phyloP scores from a whole-genome alignment of 2,797 vertebrate genomes.

The Sebastes iracundus region DNA sequence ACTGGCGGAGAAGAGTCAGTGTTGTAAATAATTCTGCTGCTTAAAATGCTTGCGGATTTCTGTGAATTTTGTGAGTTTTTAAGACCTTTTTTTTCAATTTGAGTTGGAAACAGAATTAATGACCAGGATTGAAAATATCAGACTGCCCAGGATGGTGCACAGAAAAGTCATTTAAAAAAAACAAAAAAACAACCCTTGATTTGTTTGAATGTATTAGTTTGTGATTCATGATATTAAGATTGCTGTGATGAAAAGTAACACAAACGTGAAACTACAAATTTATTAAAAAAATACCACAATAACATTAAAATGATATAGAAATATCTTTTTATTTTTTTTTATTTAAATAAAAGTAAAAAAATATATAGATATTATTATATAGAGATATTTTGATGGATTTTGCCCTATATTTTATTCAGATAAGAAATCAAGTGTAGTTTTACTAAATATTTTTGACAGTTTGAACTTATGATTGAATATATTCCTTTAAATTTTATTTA shows the following conservation, averaged over 20 bases:
- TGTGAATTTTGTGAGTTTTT: background rate
- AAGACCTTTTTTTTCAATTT: constrained; percentile 16
- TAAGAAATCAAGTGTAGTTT: background rate
- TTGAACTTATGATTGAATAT: background rate
- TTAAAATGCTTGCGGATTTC: constrained; percentile 8
- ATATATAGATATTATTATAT: background rate
- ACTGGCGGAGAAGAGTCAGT: constrained; percentile 2
- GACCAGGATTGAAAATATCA: background rate
- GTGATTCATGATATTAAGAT: background rate
- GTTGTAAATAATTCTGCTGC: constrained; percentile 46
- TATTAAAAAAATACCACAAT: background rate
- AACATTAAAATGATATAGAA: too few species aligned
- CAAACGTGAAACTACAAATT: too few species aligned
- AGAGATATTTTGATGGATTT: background rate
- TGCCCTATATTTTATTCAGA: background rate
- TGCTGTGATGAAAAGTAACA: background rate
- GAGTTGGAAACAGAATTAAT: background rate
- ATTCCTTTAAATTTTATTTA: background rate
- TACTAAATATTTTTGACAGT: background rate
- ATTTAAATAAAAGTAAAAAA: background rate
- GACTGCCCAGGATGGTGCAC: background rate
- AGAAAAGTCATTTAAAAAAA: background rate
- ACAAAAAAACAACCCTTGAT: background rate
- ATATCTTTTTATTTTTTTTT: background rate
- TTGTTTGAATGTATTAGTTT: background rate